Percentiles rank a stretch among this genome's conserved stretches.
Evolutionary conservation across 2,797 vertebrate genomes (phyloP).

Genomic region (Serranus cabrilla): DNA sequence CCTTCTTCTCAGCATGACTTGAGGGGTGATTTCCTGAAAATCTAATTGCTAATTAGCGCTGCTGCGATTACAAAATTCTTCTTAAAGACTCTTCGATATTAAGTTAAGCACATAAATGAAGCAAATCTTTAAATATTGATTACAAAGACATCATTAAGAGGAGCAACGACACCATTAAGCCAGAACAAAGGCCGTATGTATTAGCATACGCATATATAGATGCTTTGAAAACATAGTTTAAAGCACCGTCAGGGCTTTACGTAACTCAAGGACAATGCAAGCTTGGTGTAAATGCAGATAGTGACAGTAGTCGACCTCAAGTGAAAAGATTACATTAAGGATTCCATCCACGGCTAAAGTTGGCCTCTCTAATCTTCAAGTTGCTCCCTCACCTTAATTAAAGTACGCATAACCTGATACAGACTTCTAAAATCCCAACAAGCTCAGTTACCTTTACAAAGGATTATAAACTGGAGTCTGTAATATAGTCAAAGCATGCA

Average conservation of each 20-base stretch:
- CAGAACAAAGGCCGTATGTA: conserved; percentile 9
- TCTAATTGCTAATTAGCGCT: conserved; percentile 47
- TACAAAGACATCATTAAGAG: conserved; percentile 22
- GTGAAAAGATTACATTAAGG: conserved; percentile 39
- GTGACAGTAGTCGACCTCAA: conserved; percentile 25
- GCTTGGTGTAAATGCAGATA: conserved; percentile 29
- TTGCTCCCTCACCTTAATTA: conserved; percentile 24
- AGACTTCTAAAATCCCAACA: conserved; percentile 17
- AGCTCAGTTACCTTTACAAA: conserved; percentile 13
- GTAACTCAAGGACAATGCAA: conserved; percentile 48
- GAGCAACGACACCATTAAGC: conserved; percentile 18
- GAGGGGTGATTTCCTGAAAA: conserved; percentile 26
- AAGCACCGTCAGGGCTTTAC: conserved; percentile 32
- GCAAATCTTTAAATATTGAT: conserved; percentile 65
- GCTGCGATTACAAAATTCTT: conserved; percentile 20
- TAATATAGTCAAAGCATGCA: neutral
- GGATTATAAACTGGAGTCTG: neutral
- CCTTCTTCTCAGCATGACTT: conserved; percentile 17
- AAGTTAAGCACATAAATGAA: conserved; percentile 35
- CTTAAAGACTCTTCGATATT: conserved; percentile 25
- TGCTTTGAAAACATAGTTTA: conserved; percentile 29
- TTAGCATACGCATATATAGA: conserved; percentile 39
- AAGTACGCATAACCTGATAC: conserved; percentile 14
- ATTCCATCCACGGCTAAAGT: conserved; percentile 33
- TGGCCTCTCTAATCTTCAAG: conserved; percentile 24